A percentile compares a stretch with the other conserved stretches of the same genome.
phyloP scores from a whole-genome alignment of 1,140 invertebrate species.

The Tetramorium alpestre region DNA sequence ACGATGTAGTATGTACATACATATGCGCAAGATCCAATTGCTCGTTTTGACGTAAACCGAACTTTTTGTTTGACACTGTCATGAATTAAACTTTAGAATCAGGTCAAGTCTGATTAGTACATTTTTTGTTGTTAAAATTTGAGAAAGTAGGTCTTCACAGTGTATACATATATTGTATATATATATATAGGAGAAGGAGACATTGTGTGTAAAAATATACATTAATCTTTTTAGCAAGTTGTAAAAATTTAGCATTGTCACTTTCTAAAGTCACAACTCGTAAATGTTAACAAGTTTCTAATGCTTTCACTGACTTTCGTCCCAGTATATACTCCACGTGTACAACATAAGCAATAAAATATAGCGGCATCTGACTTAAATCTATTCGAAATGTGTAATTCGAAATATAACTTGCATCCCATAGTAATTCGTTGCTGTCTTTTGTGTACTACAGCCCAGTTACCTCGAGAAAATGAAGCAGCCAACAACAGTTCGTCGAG shows the following conservation, averaged over 20 bases:
- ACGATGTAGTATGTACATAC: background rate
- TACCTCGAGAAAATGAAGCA: slow-evolving; percentile 85
- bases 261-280: background rate
- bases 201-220: background rate
- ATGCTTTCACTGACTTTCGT: background rate
- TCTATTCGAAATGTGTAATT: background rate
- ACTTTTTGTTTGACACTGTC: background rate
- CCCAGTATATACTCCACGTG: background rate
- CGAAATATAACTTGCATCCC: background rate
- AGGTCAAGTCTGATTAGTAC: background rate
- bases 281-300: background rate
- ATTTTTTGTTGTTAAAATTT: background rate
- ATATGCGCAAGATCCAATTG: background rate
- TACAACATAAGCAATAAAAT: background rate
- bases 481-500: slow-evolving; percentile 79
- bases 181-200: background rate
- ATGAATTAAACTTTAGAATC: background rate
- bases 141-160: background rate
- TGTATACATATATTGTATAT: too few species aligned
- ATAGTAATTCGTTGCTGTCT: slow-evolving; percentile 29
- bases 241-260: background rate
- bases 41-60: background rate
- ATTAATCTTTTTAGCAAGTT: background rate
- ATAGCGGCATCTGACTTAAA: background rate
- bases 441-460: slow-evolving; percentile 77